A percentile compares a stretch with the other conserved stretches of the same genome.
Conservation (phyloP, 1,140 invertebrate species). For the Euwallacea similis region DNA sequence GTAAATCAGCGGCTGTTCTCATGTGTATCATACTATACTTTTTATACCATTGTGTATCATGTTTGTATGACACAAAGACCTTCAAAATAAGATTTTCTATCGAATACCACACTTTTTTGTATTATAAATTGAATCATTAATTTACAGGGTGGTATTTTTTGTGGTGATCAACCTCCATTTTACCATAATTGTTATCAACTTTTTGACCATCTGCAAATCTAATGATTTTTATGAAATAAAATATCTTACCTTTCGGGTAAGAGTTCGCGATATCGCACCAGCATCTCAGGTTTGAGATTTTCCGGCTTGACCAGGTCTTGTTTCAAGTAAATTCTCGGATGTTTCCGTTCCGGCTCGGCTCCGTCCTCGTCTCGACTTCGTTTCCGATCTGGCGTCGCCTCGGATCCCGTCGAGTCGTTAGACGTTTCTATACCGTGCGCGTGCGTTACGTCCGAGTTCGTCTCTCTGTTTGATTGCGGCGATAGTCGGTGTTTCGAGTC, state of each 20-base stretch:
- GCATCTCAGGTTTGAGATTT: slow-evolving; percentile 57
- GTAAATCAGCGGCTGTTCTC: too few relatives aligned
- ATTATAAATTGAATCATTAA: too few relatives aligned
- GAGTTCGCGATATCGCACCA: slow-evolving; percentile 55
- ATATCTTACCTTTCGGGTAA: slow-evolving; percentile 34
- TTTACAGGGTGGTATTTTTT: too few relatives aligned
- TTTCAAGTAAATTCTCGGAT: slow-evolving; percentile 55
- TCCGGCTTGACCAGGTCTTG: slow-evolving; percentile 61
- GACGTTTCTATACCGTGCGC: slow-evolving; percentile 11
- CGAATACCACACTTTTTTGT: too few relatives aligned
- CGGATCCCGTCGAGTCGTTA: slow-evolving; percentile 35
- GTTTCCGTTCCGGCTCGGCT: slow-evolving; percentile 39
- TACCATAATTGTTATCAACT: too few relatives aligned
- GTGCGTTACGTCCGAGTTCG: slow-evolving; percentile 44
- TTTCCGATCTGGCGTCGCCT: slow-evolving; percentile 13
- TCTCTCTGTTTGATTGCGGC: slow-evolving; percentile 41
- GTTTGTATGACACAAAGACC: too few relatives aligned
- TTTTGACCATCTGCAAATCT: too few relatives aligned
- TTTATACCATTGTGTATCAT: too few relatives aligned
- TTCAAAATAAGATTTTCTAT: too few relatives aligned
- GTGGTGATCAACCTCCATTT: too few relatives aligned
- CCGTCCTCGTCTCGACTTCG: slow-evolving; percentile 34
- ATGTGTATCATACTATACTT: too few relatives aligned
- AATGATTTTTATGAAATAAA: too few relatives aligned
- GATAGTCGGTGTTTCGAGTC: slow-evolving; percentile 39